Evolutionary conservation across 1,140 invertebrate genomes (phyloP), one percentile per base, ranked within the genome.

Genomic region (Pseudomyrmex gracilis): DNA sequence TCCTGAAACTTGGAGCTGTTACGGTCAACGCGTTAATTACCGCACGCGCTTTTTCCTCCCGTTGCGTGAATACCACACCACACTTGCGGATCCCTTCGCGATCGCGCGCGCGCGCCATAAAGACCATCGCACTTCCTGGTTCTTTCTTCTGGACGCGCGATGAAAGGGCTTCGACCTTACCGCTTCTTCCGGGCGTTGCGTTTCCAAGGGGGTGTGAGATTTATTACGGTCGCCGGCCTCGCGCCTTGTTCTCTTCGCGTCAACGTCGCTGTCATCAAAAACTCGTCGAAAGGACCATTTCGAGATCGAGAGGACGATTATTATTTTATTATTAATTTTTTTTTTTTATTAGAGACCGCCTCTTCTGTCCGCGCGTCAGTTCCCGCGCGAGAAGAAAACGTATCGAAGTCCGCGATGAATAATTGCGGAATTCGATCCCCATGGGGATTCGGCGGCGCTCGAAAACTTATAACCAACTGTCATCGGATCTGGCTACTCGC

Each of bases 111-210:
- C 34, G 34, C 58, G 12, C 9, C n/a, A 15, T 24, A 64, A 24
- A 64, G 60, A 76, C 24, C 34, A 34, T 34, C 58, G 22, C 20
- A 80, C 76, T 80, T 80, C 66, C 76, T 60, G 53, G 55, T 71
- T 80, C 76, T 80, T 80, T 80, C 76, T 71, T 71, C 34, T 34
- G 34, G 5, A 34, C 22, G 73, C 22, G 73, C 83, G 83, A 73
- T 82, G 73, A 82, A 86, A 86, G 63, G 76, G 74, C 49, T 83
- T 61, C 84, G 68, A 86, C 67, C 66, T 80, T 49, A 68, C 17
- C 43, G 57, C 13, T 51, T 49, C 67, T 66, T 66, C 80, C 74
- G 49, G 57, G 20, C 85, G 45, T 85, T 78, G 61, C 53, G 63
- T 83, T 61, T 24, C 63, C 73, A 83, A 89, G 68, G 85, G 77